Evolutionary conservation across 2,113 vertebrate genomes (phyloP), one percentile per base, ranked within the genome.

Genomic region (Gallinago paraguaiae): DNA sequence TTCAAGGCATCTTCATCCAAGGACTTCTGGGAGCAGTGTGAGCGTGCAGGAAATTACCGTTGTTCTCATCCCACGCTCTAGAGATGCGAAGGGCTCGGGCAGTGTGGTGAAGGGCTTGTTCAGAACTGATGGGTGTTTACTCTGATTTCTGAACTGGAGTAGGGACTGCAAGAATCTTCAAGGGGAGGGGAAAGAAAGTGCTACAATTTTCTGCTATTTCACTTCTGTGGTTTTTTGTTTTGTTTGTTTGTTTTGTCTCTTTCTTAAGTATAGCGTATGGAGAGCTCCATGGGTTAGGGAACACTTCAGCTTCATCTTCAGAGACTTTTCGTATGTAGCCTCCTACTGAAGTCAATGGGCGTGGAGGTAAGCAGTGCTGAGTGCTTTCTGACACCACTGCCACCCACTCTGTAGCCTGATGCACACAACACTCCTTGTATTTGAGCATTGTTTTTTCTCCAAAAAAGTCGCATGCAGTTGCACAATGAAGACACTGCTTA

Each of bases 331-430:
- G 1, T 95, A 72, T 95, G 70, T 97, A 96, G 81, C 83, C 93
- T 71, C 56, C 96, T 74, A 11, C 88, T 92, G 96, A 95, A 95
- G 95, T 87, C 96, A 95, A 97, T 97, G 94, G 95, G 95, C 65
- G 85, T 95, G 82, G 94, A 97, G 96, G 93, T 96, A 97, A 97
- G 94, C 85, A 2, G 79, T 18, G 76, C 93, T 2, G 65, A 90
- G 93, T 17, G 72, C 91, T 78, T 78, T 71, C 69, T 76, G 91
- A 75, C 72, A 82, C 25, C 91, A 71, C 92, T 59, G 51, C 86
- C 95, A 88, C 92, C 91, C 92, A 88, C 92, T 83, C 92, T 61
- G 82, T 17, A 84, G 94, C 94, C 93, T 87, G 91, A n/a, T 93
- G 86, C 93, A 93, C 95, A 95, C 86, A 84, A 41, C 91, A 82